Conservation (phyloP, 2,797 vertebrate genomes). For the Champsocephalus esox region DNA sequence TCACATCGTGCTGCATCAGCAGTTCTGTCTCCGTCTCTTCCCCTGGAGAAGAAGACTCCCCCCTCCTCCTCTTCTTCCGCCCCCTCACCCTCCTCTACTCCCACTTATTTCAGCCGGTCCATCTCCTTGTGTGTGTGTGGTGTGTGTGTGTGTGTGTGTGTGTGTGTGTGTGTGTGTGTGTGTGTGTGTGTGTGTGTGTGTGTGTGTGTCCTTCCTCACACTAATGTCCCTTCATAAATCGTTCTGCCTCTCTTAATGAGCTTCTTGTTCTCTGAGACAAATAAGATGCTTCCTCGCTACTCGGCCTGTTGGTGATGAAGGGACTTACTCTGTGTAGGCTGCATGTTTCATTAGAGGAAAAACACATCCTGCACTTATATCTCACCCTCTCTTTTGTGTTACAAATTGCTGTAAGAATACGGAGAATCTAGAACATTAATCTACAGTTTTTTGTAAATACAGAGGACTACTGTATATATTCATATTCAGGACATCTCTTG, state of each 20-base stretch:
- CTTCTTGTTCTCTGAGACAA: conserved; percentile 52
- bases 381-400: too few species aligned
- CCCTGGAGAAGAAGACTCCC: conserved; percentile 39
- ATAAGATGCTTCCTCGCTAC: conserved; percentile 45
- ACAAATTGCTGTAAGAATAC: too few species aligned
- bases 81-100: conserved; percentile 30
- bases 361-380: neutral
- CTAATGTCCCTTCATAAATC: conserved; percentile 77
- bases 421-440: too few species aligned
- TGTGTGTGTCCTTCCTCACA: conserved; percentile 55
- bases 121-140: conserved; percentile 36
- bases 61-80: too few species aligned
- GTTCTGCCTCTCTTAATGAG: conserved; percentile 69
- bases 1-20: conserved; percentile 71
- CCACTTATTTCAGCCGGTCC: conserved; percentile 58
- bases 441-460: too few species aligned
- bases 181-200: conserved; percentile 32
- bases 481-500: too few species aligned
- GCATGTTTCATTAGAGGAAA: conserved; percentile 19
- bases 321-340: conserved; percentile 28
- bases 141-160: conserved; percentile 27
- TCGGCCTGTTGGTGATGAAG: conserved; percentile 21
- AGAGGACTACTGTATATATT: too few species aligned
- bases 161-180: conserved; percentile 37
- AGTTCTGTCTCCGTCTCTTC: conserved; percentile 70